Conservation (phyloP, 1,140 invertebrate species). For the Triops longicaudatus region DNA sequence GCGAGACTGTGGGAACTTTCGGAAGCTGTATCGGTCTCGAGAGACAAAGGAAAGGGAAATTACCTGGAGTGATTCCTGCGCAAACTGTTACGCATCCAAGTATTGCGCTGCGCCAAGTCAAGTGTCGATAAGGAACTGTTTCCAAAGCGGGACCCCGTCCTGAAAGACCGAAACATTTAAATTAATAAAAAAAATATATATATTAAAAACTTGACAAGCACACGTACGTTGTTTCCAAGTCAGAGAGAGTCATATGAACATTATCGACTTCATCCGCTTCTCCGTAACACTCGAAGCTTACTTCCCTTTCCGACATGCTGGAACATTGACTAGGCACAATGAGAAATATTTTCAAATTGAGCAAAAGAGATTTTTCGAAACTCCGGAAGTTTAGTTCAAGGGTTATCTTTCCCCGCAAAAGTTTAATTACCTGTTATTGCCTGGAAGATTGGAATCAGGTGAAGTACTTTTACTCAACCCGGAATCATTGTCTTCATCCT, state of each 20-base stretch:
- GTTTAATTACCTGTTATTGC: constrained; percentile 17
- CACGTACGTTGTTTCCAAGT: constrained; percentile 19
- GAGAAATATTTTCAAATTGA: background rate
- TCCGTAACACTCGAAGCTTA: constrained; percentile 56
- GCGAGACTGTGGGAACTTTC: too few relatives aligned
- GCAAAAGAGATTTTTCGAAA: background rate
- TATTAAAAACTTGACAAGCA: background rate
- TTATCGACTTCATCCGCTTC: constrained; percentile 47
- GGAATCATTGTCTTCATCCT: constrained; percentile 18
- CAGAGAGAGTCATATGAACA: constrained; percentile 40
- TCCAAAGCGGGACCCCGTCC: constrained; percentile 19
- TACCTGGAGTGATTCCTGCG: constrained; percentile 62
- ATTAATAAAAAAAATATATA: constrained; percentile 20
- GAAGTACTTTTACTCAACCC: constrained; percentile 24
- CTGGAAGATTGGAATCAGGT: constrained; percentile 16
- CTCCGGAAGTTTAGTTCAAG: background rate
- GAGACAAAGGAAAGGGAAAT: too few relatives aligned
- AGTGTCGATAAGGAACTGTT: constrained; percentile 18
- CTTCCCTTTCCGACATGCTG: constrained; percentile 51
- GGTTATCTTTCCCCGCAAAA: background rate
- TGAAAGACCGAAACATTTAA: constrained; percentile 28
- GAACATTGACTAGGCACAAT: constrained; percentile 43
- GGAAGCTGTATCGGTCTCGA: too few relatives aligned
- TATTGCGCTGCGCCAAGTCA: constrained; percentile 41
- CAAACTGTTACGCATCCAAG: constrained; percentile 65